These are phyloP conservation scores for Listrodromus nycthemerus DNA, from an alignment of 2,888 invertebrate species.

Conservation along the genomic window DNA sequence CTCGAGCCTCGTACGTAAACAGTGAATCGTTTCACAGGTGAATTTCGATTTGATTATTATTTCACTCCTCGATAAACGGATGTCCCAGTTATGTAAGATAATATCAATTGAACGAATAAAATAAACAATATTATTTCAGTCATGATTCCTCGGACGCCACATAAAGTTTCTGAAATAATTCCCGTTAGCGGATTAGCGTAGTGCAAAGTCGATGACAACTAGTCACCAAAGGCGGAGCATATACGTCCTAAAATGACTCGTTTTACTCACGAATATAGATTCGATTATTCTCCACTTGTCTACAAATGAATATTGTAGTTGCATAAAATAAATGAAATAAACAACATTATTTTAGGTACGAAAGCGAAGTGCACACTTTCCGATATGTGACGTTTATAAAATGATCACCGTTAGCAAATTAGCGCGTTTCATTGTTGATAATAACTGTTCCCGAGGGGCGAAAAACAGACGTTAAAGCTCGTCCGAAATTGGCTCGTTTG, in stretches of 20 bases:
- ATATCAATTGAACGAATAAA: background rate
- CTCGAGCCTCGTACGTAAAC: conserved; percentile 30
- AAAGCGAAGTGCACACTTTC: background rate
- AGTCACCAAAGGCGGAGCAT: too few species aligned
- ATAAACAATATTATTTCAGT: background rate
- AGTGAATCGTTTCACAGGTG: conserved; percentile 45
- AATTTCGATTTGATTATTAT: conserved; percentile 16
- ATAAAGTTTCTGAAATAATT: too few species aligned
- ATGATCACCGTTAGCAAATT: background rate
- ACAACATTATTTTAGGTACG: background rate
- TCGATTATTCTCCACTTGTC: too few species aligned
- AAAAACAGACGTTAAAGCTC: conserved; percentile 20
- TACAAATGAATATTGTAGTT: too few species aligned
- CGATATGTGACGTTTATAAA: background rate
- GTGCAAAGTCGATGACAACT: too few species aligned
- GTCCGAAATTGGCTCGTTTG: conserved; percentile 15
- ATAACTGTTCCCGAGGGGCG: conserved; percentile 8
- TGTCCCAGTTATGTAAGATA: background rate
- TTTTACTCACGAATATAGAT: too few species aligned
- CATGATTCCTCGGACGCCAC: too few species aligned
- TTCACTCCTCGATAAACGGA: conserved; percentile 9
- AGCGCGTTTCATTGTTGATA: background rate
- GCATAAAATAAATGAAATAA: background rate
- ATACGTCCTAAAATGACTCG: too few species aligned
- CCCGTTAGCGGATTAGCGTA: too few species aligned